Conservation (phyloP, 2,113 vertebrate genomes). For the Gopherus flavomarginatus region DNA sequence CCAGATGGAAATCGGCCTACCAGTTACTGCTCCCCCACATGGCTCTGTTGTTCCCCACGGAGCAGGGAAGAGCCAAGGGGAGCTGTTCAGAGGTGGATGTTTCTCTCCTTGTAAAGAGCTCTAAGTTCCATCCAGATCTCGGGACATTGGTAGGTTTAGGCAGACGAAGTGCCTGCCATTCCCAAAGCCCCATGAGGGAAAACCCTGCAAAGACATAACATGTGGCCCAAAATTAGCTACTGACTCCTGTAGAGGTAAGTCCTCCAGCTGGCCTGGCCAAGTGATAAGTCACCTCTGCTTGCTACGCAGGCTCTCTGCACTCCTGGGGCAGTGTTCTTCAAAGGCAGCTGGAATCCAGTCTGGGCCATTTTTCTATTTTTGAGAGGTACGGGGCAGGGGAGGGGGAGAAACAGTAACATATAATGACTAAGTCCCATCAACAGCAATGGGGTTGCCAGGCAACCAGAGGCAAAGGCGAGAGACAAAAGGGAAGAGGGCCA, state of each 20-base stretch:
- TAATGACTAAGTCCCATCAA: constrained; percentile 20
- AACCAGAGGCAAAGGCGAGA: not conserved
- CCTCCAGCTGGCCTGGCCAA: not conserved
- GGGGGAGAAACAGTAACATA: not conserved
- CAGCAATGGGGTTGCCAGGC: constrained; percentile 13
- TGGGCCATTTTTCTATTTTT: not conserved
- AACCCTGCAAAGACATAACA: not conserved
- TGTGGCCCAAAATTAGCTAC: not conserved
- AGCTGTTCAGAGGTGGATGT: not conserved
- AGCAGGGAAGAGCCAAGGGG: not conserved
- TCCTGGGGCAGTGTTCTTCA: not conserved
- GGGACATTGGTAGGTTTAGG: not conserved
- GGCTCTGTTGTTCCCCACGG: not conserved
- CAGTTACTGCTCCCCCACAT: not conserved
- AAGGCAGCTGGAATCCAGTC: not conserved
- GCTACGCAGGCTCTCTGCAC: not conserved
- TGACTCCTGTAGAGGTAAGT: not conserved
- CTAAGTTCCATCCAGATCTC: not conserved
- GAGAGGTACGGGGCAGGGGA: not conserved
- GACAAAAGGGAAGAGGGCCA: constrained; percentile 15
- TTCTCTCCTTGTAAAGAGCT: not conserved
- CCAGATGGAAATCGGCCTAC: not conserved
- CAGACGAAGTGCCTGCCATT: not conserved
- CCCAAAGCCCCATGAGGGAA: not conserved
- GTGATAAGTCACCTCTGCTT: not conserved